Evolutionary conservation across 1,140 invertebrate genomes (phyloP).

Genomic region (Calosoma granatense): DNA sequence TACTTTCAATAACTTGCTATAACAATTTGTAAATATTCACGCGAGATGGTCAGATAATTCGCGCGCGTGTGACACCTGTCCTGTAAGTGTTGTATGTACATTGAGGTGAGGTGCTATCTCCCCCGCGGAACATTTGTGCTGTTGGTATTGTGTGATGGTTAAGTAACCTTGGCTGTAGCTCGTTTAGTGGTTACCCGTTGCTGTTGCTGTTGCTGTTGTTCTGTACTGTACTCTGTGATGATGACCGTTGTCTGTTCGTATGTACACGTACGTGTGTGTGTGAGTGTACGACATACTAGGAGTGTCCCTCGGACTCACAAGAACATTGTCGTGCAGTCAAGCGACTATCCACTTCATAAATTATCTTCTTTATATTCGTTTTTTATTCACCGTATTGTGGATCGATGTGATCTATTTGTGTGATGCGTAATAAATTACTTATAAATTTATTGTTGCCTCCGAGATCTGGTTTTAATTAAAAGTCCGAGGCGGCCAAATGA

Average conservation of each 20-base stretch:
- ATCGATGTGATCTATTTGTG: constrained; percentile 3
- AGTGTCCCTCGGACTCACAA: not conserved
- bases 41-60: no score
- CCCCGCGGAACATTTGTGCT: no score
- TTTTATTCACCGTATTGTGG: not conserved
- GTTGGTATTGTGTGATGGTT: not conserved
- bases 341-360: constrained; percentile 4
- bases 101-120: no score
- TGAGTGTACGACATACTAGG: constrained; percentile 5
- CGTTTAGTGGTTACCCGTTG: not conserved
- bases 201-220: not conserved
- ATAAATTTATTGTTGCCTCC: constrained; percentile 4
- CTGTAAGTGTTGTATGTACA: no score
- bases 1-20: no score
- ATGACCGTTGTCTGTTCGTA: no score
- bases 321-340: not conserved
- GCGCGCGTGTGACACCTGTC: no score
- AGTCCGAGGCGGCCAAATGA: not conserved
- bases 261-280: no score
- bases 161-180: not conserved
- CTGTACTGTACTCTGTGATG: constrained; percentile 1
- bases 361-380: constrained; percentile 4
- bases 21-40: no score
- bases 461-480: constrained; percentile 5
- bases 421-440: not conserved